Conservation (phyloP, 2,113 vertebrate genomes). For the Fulmarus glacialis region DNA sequence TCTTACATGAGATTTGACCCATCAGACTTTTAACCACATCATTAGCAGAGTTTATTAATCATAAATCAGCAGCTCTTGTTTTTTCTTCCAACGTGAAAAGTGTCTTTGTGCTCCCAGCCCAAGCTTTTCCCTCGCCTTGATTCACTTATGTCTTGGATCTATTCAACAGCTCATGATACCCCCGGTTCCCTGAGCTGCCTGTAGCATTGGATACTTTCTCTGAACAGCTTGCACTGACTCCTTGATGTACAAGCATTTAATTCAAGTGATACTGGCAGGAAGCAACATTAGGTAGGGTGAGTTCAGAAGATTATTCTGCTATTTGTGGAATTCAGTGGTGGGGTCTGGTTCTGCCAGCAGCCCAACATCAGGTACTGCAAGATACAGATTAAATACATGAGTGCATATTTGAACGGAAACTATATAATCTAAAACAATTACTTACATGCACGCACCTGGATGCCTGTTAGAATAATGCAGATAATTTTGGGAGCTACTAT, state of each 20-base stretch:
- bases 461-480: neutral
- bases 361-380: rapidly evolving
- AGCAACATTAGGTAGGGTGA: neutral
- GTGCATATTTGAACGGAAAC: neutral
- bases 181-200: neutral
- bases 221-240: neutral
- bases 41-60: neutral
- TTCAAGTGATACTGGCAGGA: neutral
- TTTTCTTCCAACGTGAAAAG: neutral
- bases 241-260: neutral
- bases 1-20: neutral
- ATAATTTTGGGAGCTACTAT: neutral
- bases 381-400: neutral
- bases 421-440: neutral
- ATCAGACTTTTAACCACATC: neutral
- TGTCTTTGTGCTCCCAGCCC: neutral
- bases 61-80: neutral
- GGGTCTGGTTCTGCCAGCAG: neutral
- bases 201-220: neutral
- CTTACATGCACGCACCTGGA: neutral
- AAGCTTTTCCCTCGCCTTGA: neutral
- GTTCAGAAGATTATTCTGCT: neutral
- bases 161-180: rapidly evolving
- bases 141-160: neutral
- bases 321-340: neutral